Conservation (phyloP, 2,113 vertebrate species). For the Bufo gargarizans region DNA sequence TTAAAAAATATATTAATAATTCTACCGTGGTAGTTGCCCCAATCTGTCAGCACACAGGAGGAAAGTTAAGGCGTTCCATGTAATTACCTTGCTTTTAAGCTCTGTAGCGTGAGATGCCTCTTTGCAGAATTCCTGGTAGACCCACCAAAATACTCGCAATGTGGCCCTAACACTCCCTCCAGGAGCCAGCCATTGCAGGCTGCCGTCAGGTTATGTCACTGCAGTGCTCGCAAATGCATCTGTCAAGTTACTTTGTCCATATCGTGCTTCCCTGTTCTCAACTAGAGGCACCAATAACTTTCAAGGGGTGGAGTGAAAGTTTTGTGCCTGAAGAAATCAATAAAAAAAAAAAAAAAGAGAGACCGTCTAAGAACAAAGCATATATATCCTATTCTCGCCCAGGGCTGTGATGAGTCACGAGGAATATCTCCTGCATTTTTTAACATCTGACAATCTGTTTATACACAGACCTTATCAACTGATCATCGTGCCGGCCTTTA, state of each 20-base stretch:
- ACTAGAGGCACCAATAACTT: conserved; percentile 48
- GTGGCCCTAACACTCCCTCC: neutral
- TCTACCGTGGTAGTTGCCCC: neutral
- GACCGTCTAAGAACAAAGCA: conserved; percentile 63
- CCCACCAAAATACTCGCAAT: neutral
- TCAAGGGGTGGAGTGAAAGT: conserved; percentile 65
- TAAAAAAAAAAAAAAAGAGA: conserved; percentile 54
- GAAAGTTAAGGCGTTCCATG: neutral
- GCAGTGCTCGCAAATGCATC: neutral
- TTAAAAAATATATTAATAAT: neutral
- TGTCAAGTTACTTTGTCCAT: conserved; percentile 25
- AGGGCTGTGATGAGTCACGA: conserved; percentile 60
- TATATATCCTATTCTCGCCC: conserved; percentile 64
- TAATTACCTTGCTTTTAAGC: neutral
- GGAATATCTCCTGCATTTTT: conserved; percentile 50
- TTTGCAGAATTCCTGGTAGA: neutral
- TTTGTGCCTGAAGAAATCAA: conserved; percentile 58
- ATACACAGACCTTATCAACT: neutral
- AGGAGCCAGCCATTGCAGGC: conserved; percentile 13
- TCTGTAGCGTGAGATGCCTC: neutral
- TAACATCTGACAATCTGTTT: conserved; percentile 31
- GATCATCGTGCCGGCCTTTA: neutral
- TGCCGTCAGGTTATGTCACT: conserved; percentile 17
- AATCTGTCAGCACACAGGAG: conserved; percentile 29
- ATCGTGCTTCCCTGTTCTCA: conserved; percentile 1